These are phyloP conservation scores for Mus pahari DNA, from an alignment of 2,113 vertebrate species.

Conservation along the genomic window DNA sequence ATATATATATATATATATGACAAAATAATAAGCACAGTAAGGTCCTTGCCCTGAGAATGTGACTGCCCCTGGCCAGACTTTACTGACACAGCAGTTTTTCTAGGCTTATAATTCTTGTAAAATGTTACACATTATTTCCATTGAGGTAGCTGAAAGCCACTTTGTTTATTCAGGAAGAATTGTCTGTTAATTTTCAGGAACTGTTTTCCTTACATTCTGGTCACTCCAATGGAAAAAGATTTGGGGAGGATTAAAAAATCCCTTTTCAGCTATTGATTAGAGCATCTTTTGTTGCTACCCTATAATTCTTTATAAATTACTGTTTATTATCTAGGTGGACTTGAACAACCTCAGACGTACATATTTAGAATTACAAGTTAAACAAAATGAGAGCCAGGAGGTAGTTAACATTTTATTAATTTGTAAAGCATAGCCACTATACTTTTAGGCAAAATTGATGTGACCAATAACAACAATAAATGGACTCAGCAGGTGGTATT, in stretches of 20 bases:
- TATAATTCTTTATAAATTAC: background rate
- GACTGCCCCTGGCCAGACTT: background rate
- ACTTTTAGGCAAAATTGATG: background rate
- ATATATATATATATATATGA: background rate
- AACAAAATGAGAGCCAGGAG: background rate
- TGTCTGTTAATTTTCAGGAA: background rate
- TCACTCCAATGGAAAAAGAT: background rate
- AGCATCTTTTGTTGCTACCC: background rate
- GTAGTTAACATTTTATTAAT: background rate
- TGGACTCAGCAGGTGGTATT: background rate
- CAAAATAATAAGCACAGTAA: background rate
- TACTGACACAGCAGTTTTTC: background rate
- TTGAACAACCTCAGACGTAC: background rate
- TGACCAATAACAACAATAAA: background rate
- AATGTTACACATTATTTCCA: background rate
- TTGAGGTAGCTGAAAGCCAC: background rate
- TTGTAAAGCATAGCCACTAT: background rate
- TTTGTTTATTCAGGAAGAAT: background rate
- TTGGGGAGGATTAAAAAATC: background rate
- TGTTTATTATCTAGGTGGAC: background rate
- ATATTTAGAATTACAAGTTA: background rate
- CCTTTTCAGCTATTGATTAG: background rate
- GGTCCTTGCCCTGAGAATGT: background rate
- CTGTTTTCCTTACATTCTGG: background rate
- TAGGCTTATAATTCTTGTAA: background rate